Evolutionary conservation across 2,888 invertebrate species (phyloP).

Genomic region (Acrobasis repandana): DNA sequence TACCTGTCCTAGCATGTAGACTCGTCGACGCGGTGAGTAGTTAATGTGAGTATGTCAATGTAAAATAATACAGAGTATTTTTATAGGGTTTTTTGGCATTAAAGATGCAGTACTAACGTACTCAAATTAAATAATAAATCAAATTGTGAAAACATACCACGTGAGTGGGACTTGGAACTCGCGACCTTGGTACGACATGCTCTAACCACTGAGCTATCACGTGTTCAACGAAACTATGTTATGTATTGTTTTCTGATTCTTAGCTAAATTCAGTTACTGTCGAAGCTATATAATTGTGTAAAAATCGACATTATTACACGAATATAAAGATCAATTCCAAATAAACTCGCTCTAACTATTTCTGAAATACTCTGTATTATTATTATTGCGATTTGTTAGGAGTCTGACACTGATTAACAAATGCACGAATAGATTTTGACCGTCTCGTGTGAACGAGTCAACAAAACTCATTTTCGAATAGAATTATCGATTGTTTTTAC

Average conservation of each 20-base stretch:
- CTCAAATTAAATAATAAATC: too few species aligned
- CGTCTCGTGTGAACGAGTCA: constrained; percentile 3
- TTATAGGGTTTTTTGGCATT: not conserved
- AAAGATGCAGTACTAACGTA: too few species aligned
- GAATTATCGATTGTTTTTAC: constrained; percentile 1
- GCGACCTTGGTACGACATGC: too few species aligned
- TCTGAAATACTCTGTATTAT: not conserved
- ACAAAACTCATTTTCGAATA: constrained; percentile 5
- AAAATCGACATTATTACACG: too few species aligned
- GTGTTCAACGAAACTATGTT: too few species aligned
- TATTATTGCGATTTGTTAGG: not conserved
- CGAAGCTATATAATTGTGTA: too few species aligned
- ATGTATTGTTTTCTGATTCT: too few species aligned
- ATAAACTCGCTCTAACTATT: not conserved
- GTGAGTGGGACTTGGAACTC: too few species aligned
- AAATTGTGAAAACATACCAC: too few species aligned
- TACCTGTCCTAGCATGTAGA: constrained; percentile 1
- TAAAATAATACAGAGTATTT: not conserved
- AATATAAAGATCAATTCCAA: not conserved
- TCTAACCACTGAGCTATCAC: too few species aligned
- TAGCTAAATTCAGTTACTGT: too few species aligned
- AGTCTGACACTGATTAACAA: constrained; percentile 2
- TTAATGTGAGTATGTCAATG: not conserved
- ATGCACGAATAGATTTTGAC: not conserved
- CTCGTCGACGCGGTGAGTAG: not conserved